Evolutionary conservation across 2,888 invertebrate species (phyloP), one percentile per base, ranked within the genome.

Genomic region (Brenthis hecate): DNA sequence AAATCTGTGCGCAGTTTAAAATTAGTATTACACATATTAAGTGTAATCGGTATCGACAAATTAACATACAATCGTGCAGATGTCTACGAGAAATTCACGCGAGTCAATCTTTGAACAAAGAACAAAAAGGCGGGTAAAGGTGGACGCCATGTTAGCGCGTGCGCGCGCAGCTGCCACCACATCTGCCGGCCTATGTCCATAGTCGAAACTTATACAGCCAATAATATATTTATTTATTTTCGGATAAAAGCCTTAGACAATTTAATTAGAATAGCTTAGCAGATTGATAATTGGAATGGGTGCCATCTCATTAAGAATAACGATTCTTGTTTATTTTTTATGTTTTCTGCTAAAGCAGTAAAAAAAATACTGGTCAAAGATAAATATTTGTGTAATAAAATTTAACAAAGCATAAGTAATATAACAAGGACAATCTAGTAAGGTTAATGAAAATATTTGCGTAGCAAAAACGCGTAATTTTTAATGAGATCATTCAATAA

Each of bases 111-210:
- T 76, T 73, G 76, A 76, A 77, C 77, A 78, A 78, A 76, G 76
- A 75, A 76, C 69, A 75, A 77, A 77, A 77, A 77, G 73, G 74
- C 76, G 75, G 77, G 75, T 71, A 78, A 77, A 76, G 76, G 76
- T 75, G 77, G 73, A 60, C 74, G 73, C 72, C 69, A 73, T 71
- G 73, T 69, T 69, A 66, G 74, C 76, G 75, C 78, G 77, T 74
- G 77, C 76, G 74, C 72, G 70, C 74, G 78, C 81, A 81, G 81
- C 81, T 81, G 81, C 77, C 58, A 5, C 65, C 70, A 76, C 81
- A 81, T 80, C 79, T 81, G 81, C 77, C 73, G 69, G 69, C 54
- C 32, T 66, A 56, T 62, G 57, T 61, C 66, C 66, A 66, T 68
- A 56, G 60, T 62, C 65, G 64, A 66, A 65, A 68, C 47, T 68